Percentiles rank a stretch among this genome's conserved stretches.
Evolutionary conservation across 2,797 vertebrate genomes (phyloP).

Genomic region (Darevskia nairensis): DNA sequence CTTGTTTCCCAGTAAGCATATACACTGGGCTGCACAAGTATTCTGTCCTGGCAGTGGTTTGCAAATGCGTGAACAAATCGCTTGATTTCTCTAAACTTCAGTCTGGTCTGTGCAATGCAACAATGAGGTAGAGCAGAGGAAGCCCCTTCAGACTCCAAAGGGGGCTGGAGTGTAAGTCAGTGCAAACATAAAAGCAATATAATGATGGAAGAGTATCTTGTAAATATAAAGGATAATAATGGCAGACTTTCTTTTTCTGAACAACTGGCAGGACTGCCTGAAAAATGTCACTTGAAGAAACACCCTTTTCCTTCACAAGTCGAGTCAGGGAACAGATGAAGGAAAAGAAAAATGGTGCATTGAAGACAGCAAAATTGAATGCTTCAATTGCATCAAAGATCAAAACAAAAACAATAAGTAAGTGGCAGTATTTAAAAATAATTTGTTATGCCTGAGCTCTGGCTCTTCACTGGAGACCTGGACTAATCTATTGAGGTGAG

Average conservation of each 20-base stretch:
- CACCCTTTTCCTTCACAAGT: slow-evolving; percentile 8
- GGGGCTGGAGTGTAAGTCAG: no score
- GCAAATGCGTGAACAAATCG: background rate
- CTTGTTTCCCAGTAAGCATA: background rate
- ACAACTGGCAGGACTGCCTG: background rate
- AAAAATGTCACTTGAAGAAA: slow-evolving; percentile 50
- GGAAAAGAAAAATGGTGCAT: slow-evolving; percentile 66
- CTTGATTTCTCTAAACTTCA: background rate
- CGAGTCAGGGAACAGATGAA: slow-evolving; percentile 68
- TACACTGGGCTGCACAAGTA: background rate
- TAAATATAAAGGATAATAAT: no score
- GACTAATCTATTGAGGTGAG: background rate
- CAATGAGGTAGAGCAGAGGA: no score
- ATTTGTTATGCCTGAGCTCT: background rate
- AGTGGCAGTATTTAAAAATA: slow-evolving; percentile 41
- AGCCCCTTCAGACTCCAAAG: no score
- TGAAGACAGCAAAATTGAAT: slow-evolving; percentile 69
- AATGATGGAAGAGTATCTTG: background rate
- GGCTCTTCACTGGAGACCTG: background rate
- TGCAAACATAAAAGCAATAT: no score
- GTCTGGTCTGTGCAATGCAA: background rate
- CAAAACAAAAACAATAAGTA: slow-evolving; percentile 75
- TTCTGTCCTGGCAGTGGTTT: background rate
- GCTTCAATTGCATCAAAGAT: slow-evolving; percentile 75
- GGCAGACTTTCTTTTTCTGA: background rate